Conservation (phyloP, 2,797 vertebrate species). For the Eulemur rubriventer region DNA sequence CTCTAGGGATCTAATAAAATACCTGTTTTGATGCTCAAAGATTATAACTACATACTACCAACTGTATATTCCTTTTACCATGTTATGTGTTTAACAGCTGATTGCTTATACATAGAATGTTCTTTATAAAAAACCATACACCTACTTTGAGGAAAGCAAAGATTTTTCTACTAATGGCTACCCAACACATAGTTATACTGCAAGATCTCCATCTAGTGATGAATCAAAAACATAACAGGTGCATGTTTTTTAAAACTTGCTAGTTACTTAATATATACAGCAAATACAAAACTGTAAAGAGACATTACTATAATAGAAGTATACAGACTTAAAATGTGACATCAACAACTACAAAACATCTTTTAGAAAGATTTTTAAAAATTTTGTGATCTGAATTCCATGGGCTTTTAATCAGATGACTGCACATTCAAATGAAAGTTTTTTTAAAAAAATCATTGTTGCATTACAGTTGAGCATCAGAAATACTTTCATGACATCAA, state of each 20-base stretch:
- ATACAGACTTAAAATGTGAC: conserved; percentile 21
- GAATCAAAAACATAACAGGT: conserved; percentile 22
- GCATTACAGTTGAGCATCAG: not conserved
- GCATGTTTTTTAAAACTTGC: not conserved
- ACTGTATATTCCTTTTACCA: not conserved
- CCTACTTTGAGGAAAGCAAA: conserved; percentile 26
- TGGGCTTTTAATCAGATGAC: not conserved
- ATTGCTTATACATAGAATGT: not conserved
- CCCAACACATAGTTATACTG: not conserved
- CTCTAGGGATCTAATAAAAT: not conserved
- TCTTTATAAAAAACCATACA: not conserved
- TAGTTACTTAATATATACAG: not conserved
- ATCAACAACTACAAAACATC: not conserved
- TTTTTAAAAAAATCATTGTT: not conserved
- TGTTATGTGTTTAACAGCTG: not conserved
- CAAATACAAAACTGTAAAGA: conserved; percentile 24
- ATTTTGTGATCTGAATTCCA: not conserved
- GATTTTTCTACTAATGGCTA: conserved; percentile 10
- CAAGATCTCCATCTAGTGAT: conserved; percentile 73
- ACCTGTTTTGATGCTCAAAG: not conserved
- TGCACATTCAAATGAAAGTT: not conserved
- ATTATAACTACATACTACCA: not conserved
- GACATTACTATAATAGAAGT: not conserved
- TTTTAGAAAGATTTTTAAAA: conserved; percentile 2
- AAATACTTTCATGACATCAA: conserved; percentile 11